Conservation (phyloP, 1,140 invertebrate genomes). For the Drosophila orena region DNA sequence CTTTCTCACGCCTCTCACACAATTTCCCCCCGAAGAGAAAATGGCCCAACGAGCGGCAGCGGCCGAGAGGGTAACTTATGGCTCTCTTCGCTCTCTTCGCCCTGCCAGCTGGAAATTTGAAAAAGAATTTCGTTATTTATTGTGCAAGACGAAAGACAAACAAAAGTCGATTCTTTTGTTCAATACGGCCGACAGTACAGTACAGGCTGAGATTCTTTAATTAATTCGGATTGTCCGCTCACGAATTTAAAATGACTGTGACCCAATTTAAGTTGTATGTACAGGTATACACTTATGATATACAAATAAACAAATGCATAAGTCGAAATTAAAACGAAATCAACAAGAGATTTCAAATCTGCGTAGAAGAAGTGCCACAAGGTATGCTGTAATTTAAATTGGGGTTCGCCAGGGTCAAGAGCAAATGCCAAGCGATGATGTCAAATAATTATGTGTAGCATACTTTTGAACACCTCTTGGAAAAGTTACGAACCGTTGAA, state of each 20-base stretch:
- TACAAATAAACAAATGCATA: not conserved
- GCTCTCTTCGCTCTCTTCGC: not conserved
- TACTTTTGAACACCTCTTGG: too few relatives aligned
- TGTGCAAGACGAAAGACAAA: slow-evolving; percentile 26
- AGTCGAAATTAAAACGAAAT: not conserved
- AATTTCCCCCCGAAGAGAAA: slow-evolving; percentile 1
- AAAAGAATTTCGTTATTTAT: slow-evolving; percentile 37
- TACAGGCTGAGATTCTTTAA: slow-evolving; percentile 1
- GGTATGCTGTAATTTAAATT: not conserved
- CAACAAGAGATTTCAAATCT: not conserved
- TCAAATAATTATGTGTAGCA: too few relatives aligned
- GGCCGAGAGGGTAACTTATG: too few relatives aligned
- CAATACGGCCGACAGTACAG: not conserved
- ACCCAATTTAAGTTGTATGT: not conserved
- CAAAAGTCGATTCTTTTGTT: slow-evolving; percentile 31
- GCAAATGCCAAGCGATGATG: too few relatives aligned
- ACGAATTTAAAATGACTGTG: slow-evolving; percentile 1
- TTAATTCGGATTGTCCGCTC: not conserved
- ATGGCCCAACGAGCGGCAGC: too few relatives aligned
- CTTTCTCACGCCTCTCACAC: too few relatives aligned
- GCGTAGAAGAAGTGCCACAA: not conserved
- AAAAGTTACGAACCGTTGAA: too few relatives aligned
- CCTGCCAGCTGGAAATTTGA: slow-evolving; percentile 5
- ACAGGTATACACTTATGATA: not conserved
- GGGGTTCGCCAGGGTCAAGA: too few relatives aligned